Evolutionary conservation across 2,797 vertebrate species (phyloP), one percentile per base, ranked within the genome.

Genomic region (Eptatretus atami): DNA sequence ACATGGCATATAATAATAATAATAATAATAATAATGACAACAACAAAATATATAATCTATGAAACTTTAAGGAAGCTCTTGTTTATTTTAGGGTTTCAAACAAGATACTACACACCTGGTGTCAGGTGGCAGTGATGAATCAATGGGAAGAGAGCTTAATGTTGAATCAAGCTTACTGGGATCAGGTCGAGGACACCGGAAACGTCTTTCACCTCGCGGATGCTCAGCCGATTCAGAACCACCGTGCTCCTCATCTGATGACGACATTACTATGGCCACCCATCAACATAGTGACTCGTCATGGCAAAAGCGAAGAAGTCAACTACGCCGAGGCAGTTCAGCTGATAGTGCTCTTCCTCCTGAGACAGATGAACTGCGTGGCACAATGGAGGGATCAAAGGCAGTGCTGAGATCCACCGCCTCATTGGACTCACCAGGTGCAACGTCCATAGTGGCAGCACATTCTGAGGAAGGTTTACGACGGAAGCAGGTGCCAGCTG

Each of bases 311-410:
- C 54, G 44, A 10, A n/a, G 13, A 19, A 15, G 55, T 0, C 9
- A 15, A 3, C 67, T 63, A 53, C 3, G 65, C 15, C 63, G 66
- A 71, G 74, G 24, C 66, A 71, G 64, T 25, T 73, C 67, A 73
- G 73, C 69, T 70, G 72, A 74, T 64, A 75, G 73, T 25, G 74
- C 70, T 65, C 70, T 67, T 1, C 73, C 74, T 2, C 69, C 75
- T 13, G 68, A 67, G 65, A 64, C 73, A 2, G 76, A 73, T 8
- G 76, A 67, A 67, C 64, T 3, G 68, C 77, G 65, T 24, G 15
- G 24, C 57, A 24, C 24, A 10, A 8, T 24, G 1, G 57, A 61
- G 11, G 57, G 15, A 24, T 10, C 9, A 24, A 12, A n/a, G 57
- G 15, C 57, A 12, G 15, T 24, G 11, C 57, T 61, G 9, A 9